Evolutionary conservation across 1,140 invertebrate genomes (phyloP), one percentile per base, ranked within the genome.

Genomic region (Cyclargus thomasi): DNA sequence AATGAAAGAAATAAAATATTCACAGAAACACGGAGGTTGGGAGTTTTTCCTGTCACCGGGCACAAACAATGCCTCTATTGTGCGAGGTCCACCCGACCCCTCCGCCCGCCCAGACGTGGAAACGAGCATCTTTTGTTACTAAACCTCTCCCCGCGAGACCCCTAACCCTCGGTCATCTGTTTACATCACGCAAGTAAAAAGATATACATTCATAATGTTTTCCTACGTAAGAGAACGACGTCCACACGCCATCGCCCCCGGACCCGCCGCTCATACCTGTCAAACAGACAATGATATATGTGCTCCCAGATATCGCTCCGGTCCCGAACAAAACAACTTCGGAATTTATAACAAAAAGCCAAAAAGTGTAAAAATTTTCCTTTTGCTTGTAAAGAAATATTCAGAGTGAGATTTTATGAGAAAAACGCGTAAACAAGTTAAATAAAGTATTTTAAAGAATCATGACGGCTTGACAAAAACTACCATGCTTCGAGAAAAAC

Each of bases 1-100:
- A 81, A 81, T 83, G 78, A 83, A 72, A 82, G 75, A 79, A 87
- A 86, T 84, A 90, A 90, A 90, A 88, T 87, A 90, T 86, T 85
- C 87, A 88, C 79, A 90, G 85, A 87, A 88, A 88, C 87, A 88
- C 85, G 85, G 87, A 88, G 87, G 87, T 90, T 81, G 85, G 55
- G 85, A 87, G 87, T 87, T 90, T 90, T 90, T 90, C 86, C 87
- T 87, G 87, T 88, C 87, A 88, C 85, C 87, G 87, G 82, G 81
- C 81, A 88, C 85, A 88, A 88, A 90, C 87, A 90, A 90, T 90
- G 80, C 80, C 75, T 81, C 82, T 74, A 90, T 88, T 90, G 87
- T 90, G 55, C 62, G 74, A 68, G 63, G 62, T 64, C 69, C 63
- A 74, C 71, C 76, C 73, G 55, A n/a, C n/a, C n/a, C n/a, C 71